Base-by-base conservation (phyloP, 2,113 vertebrate species). In the Microcebus griseorufus region DNA sequence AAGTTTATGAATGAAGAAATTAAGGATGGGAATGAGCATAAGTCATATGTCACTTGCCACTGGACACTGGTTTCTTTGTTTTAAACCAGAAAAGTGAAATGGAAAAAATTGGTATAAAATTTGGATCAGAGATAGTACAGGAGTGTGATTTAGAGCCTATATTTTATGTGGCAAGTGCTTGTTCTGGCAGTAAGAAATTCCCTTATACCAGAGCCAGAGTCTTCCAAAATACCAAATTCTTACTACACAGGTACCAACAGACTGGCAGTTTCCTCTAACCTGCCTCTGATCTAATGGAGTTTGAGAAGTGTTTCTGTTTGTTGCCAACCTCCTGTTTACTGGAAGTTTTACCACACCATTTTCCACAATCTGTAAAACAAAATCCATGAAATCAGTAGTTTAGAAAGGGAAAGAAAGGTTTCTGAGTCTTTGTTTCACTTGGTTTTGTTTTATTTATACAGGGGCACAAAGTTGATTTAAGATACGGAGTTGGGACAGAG, bases 41-140 rank as follows among this genome's bases (percentile, higher is more conserved):
- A 96, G 62, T 88, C 82, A 65, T 79, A 37, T 69, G 25, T 90
- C 64, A 73, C 64, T 95, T 94, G 86, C 72, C 82, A 93, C 55
- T 91, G 81, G 76, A 96, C 55, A 75, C 34, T 69, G 37, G 12
- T 93, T 97, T 76, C 84, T 95, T 88, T 90, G 23, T 95, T 94
- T 94, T 20, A 64, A 55, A 58, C 51, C 76, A 92, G 88, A 69
- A 76, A 90, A 87, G 62, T 92, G 67, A 96, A 88, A 51, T 95
- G 81, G 65, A 27, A 88, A 84, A 82, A 83, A 82, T 9, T 78
- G 95, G 93, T 97, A 94, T 98, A 81, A 94, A 79, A 70, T 95
- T 75, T 80, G 91, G 37, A 32, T 92, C 27, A 58, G 51, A 94
- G 70, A 75, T 51, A 55, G 34, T 48, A 55, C 45, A 60, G 39